Evolutionary conservation across 2,113 vertebrate species (phyloP).

Genomic region (Recurvirostra avosetta): DNA sequence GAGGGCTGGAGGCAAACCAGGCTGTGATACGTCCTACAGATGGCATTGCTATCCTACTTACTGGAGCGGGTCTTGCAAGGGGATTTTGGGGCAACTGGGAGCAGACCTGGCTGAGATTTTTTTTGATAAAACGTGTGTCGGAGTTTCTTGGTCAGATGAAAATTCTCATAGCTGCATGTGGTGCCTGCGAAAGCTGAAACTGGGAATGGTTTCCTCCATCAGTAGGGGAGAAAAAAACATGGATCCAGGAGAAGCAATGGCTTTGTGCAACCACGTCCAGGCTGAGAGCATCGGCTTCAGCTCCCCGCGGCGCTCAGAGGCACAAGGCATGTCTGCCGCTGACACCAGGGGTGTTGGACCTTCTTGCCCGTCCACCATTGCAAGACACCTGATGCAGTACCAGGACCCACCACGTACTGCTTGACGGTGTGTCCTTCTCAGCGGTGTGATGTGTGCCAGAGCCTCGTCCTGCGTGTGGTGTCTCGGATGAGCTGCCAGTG

Average conservation of each 20-base stretch:
- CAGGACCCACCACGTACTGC: rapidly evolving
- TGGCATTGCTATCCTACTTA: neutral
- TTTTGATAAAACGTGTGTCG: neutral
- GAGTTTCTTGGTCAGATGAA: neutral
- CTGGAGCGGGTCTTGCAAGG: neutral
- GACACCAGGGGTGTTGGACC: neutral
- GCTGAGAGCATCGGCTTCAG: neutral
- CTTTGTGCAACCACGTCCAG: rapidly evolving
- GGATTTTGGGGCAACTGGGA: neutral
- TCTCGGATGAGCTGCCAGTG: neutral
- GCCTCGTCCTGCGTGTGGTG: rapidly evolving
- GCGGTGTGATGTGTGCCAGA: rapidly evolving
- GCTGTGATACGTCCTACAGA: rapidly evolving
- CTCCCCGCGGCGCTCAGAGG: neutral
- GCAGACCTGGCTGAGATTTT: neutral
- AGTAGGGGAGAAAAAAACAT: neutral
- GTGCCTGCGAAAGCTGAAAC: neutral
- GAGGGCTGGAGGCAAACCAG: neutral
- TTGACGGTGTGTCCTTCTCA: neutral
- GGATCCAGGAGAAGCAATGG: neutral
- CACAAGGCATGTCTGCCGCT: neutral
- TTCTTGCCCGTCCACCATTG: neutral
- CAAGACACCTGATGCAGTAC: neutral
- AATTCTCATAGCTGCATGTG: neutral
- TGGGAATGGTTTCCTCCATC: neutral